Evolutionary conservation across 2,888 invertebrate genomes (phyloP).

Genomic region (Eristalis tenax): DNA sequence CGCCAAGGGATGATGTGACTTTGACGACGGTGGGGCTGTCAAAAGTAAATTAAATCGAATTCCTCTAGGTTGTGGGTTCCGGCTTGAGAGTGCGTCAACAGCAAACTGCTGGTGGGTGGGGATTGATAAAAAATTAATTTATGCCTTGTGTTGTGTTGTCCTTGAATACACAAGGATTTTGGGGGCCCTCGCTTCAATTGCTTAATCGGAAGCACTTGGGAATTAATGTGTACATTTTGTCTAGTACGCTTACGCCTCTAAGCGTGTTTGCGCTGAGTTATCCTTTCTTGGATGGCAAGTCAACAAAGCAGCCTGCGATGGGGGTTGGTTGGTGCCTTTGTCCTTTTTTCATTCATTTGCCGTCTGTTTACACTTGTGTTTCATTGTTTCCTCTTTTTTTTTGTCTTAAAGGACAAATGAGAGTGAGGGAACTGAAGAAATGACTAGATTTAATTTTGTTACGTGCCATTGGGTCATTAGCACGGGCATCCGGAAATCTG

Average conservation of each 20-base stretch:
- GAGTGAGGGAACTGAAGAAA: slow-evolving; percentile 5
- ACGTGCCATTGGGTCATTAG: slow-evolving; percentile 52
- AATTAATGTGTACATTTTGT: neutral
- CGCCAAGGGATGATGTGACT: neutral
- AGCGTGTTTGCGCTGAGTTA: slow-evolving; percentile 20
- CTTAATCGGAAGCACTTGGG: neutral
- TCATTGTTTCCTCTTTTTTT: neutral
- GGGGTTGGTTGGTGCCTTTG: neutral
- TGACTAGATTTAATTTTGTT: slow-evolving; percentile 52
- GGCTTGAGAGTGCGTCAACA: no score
- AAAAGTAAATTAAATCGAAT: neutral
- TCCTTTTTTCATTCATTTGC: slow-evolving; percentile 5
- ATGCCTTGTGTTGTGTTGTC: neutral
- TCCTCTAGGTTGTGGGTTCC: neutral
- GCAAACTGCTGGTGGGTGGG: neutral
- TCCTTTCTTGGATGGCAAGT: slow-evolving; percentile 25
- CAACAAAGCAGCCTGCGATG: slow-evolving; percentile 12
- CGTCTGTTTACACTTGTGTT: neutral
- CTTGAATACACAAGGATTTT: neutral
- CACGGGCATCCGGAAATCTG: slow-evolving; percentile 32
- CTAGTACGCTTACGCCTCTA: neutral
- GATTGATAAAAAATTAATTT: neutral
- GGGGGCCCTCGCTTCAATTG: neutral
- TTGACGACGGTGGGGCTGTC: neutral
- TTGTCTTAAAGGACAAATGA: neutral